A percentile compares a stretch with the other conserved stretches of the same genome.
phyloP scores from a whole-genome alignment of 2,797 vertebrate genomes.

The Glossophaga mutica region DNA sequence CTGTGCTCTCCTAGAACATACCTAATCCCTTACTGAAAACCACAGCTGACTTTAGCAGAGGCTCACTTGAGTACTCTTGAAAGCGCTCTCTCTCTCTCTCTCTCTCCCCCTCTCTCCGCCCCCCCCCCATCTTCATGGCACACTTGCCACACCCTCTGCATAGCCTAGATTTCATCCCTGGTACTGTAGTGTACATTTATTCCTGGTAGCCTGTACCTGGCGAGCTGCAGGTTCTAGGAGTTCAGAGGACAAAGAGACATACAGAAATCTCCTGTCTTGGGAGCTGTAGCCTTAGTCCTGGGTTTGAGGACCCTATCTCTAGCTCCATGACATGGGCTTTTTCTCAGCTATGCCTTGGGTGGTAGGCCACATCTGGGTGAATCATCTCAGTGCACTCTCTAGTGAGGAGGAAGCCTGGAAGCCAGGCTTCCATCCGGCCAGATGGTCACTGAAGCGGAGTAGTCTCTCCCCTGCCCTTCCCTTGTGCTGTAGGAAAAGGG shows the following conservation, averaged over 20 bases:
- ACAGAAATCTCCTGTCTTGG: background rate
- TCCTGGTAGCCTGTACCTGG: background rate
- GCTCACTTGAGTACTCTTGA: too few relatives aligned
- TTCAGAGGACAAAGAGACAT: background rate
- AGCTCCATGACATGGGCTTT: background rate
- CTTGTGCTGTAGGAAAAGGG: background rate
- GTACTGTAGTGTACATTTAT: accelerated
- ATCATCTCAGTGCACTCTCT: background rate
- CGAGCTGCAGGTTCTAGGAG: background rate
- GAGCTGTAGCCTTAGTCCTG: background rate
- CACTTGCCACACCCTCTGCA: background rate
- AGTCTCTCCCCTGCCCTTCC: background rate
- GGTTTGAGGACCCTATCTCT: background rate
- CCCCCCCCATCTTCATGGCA: background rate
- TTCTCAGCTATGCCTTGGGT: background rate
- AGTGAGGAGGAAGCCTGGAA: background rate
- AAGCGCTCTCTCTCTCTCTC: too few relatives aligned
- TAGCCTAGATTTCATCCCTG: background rate
- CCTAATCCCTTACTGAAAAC: background rate
- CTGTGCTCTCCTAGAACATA: background rate
- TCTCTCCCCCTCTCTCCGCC: too few relatives aligned
- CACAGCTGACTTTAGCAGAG: background rate
- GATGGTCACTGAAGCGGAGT: background rate
- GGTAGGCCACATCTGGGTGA: background rate
- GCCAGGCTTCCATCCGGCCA: background rate